Percentiles rank a stretch among this genome's conserved stretches.
phyloP scores from a whole-genome alignment of 2,888 invertebrate genomes.

The Pollenia labialis region DNA sequence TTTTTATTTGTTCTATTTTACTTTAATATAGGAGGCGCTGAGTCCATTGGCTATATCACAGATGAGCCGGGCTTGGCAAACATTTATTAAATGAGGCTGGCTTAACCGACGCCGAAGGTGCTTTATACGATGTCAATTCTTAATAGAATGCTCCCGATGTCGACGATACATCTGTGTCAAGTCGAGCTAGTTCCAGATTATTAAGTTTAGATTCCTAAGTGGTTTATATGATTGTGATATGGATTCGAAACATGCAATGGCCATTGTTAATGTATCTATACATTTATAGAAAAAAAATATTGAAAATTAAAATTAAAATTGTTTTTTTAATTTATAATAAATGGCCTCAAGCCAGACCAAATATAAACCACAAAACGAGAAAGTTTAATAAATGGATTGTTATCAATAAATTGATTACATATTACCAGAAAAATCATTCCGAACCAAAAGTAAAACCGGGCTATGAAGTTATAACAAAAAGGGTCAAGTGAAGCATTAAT shows the following conservation, averaged over 20 bases:
- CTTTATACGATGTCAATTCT: conserved; percentile 93
- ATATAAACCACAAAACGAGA: no score
- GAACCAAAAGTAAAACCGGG: no score
- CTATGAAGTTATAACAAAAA: no score
- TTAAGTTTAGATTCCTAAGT: conserved; percentile 91
- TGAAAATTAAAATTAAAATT: no score
- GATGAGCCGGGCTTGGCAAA: conserved; percentile 94
- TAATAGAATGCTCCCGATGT: conserved; percentile 89
- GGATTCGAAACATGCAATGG: conserved; percentile 84
- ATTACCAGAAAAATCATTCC: no score
- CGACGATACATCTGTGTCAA: conserved; percentile 91
- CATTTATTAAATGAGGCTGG: conserved; percentile 93
- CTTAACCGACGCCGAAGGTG: conserved; percentile 94
- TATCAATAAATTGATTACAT: no score
- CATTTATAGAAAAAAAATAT: no score
- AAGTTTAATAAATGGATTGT: no score
- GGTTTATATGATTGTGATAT: conserved; percentile 90
- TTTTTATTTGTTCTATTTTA: background rate
- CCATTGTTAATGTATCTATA: conserved; percentile 84
- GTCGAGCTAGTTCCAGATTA: conserved; percentile 92
- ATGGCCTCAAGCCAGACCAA: no score
- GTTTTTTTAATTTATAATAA: no score
- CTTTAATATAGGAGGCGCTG: conserved; percentile 85
- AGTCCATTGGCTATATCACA: conserved; percentile 93
- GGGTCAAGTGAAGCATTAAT: no score